A percentile compares a stretch with the other conserved stretches of the same genome.
Conservation (phyloP, 2,113 vertebrate genomes). For the Cisticola juncidis region DNA sequence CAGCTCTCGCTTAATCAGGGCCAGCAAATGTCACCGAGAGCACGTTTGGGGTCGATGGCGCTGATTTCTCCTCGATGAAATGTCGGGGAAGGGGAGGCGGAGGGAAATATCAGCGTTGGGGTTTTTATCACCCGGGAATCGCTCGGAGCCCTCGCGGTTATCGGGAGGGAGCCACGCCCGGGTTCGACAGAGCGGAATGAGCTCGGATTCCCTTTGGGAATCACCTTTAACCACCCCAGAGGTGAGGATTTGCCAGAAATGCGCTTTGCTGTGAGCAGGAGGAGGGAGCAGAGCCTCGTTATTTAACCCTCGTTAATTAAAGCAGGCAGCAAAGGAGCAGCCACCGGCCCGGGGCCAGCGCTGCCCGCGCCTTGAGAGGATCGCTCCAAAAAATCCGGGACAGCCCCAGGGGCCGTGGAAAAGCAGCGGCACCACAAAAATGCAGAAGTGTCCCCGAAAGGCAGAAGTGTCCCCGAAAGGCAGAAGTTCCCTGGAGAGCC, state of each 20-base stretch:
- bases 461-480: not conserved
- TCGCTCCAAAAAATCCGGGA: not conserved
- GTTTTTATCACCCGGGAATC: not conserved
- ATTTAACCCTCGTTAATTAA: not conserved
- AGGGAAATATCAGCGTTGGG: not conserved
- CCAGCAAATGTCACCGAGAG: not conserved
- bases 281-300: fast-evolving
- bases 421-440: fast-evolving
- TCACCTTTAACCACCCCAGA: not conserved
- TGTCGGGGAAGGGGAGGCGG: not conserved
- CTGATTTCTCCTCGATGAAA: not conserved
- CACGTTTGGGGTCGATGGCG: not conserved
- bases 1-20: not conserved
- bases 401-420: not conserved
- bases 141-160: not conserved
- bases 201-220: not conserved
- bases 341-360: not conserved
- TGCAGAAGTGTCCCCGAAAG: not conserved
- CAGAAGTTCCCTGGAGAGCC: not conserved
- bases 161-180: not conserved
- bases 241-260: not conserved
- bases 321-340: not conserved
- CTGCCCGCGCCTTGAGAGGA: fast-evolving
- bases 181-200: not conserved
- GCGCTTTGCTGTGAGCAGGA: too few relatives aligned